Evolutionary conservation across 2,888 invertebrate species (phyloP), one percentile per base, ranked within the genome.

Genomic region (Drosophila peninsularis): DNA sequence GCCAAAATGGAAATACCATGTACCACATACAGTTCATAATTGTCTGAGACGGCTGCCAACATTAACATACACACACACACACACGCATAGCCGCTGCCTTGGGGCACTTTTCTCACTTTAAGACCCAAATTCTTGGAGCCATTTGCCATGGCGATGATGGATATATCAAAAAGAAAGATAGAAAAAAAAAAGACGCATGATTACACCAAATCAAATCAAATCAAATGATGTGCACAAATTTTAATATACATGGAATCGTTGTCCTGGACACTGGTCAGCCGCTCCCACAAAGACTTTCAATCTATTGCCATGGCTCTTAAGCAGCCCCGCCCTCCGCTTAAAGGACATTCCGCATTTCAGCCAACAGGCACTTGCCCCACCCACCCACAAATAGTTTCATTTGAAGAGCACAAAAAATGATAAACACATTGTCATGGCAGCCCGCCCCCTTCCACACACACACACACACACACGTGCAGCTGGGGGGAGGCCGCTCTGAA

Each of bases 1-100:
- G 89, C 89, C 83, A 91, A 91, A 85, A 92, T 92, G 92, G 92
- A 92, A 92, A 91, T 92, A 82, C 78, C 90, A 82, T 92, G 92
- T 92, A 91, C 45, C 88, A 66, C 64, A 82, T 71, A 62, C 58
- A 61, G 72, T 71, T 75, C 67, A 77, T 78, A 87, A 68, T 71
- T 66, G 66, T 58, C 52, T 58, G 21, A 66, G 66, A 49, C 54
- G 58, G 52, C 65, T 52, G 62, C 53, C 39, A 27, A 41, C 57
- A 66, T 54, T 36, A 49, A 49, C 72, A 72, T 6, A 36, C 19
- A 13, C 49, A 9, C 21, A 49, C 44, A 34, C 19, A n/a, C 44
- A 27, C 47, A 57, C 13, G 47, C 32, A 24, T 11, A 21, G 57
- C 44, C 17, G 47, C 21, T 60, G 47, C 60, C 66, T 34, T 34